phyloP scores from a whole-genome alignment of 2,797 vertebrate species.

The Clarias fuscus region DNA sequence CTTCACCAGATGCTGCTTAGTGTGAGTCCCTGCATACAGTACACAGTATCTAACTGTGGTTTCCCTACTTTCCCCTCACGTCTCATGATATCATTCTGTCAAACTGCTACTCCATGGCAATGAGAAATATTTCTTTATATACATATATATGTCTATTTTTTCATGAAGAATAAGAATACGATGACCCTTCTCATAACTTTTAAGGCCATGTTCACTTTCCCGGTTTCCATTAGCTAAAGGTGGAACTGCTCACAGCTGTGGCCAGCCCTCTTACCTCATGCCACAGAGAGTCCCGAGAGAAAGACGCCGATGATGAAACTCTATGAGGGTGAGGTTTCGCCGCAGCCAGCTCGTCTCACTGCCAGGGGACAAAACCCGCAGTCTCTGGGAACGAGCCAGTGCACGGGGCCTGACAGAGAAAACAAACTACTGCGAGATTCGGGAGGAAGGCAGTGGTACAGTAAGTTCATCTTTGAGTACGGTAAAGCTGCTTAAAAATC shows the following conservation, averaged over 20 bases:
- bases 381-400: slow-evolving; percentile 41
- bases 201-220: slow-evolving; percentile 35
- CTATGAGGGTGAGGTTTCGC: slow-evolving; percentile 49
- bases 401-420: slow-evolving; percentile 33
- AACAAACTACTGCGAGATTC: slow-evolving; percentile 39
- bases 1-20: neutral
- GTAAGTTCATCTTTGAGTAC: neutral
- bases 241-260: slow-evolving; percentile 54
- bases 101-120: slow-evolving; percentile 39
- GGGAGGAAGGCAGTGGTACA: neutral
- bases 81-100: slow-evolving; percentile 38
- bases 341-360: slow-evolving; percentile 37
- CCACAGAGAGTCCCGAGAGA: slow-evolving; percentile 46
- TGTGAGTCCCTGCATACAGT: neutral
- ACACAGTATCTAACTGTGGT: neutral
- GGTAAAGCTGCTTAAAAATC: neutral
- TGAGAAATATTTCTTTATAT: slow-evolving; percentile 45
- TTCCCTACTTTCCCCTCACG: slow-evolving; percentile 27
- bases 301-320: slow-evolving; percentile 47
- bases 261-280: slow-evolving; percentile 57
- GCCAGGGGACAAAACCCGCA: slow-evolving; percentile 48
- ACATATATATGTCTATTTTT: too few species aligned
- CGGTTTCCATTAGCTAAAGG: slow-evolving; percentile 57
- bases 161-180: slow-evolving; percentile 16
- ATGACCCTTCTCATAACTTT: slow-evolving; percentile 44